A percentile compares a stretch with the other conserved stretches of the same genome.
These are phyloP conservation scores for Thryonomys swinderianus DNA, from an alignment of 2,113 vertebrate species.

Conservation along the genomic window DNA sequence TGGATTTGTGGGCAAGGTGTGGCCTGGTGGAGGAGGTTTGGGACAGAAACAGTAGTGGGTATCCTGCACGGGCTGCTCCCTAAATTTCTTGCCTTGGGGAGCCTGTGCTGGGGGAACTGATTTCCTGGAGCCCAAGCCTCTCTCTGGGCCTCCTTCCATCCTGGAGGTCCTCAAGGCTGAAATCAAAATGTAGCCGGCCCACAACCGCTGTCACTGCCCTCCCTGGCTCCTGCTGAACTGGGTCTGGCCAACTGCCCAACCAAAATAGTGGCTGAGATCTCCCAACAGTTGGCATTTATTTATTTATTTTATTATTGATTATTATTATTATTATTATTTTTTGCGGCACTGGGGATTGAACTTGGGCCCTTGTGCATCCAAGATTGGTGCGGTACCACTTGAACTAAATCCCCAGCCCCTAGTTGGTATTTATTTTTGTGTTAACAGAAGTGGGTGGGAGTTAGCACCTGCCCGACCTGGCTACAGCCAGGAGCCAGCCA, in stretches of 20 bases:
- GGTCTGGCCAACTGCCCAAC: constrained; percentile 34
- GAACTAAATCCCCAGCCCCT: too few species aligned
- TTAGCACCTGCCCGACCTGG: constrained; percentile 77
- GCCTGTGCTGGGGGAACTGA: not conserved
- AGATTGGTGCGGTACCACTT: too few species aligned
- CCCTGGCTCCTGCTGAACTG: not conserved
- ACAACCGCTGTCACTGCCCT: not conserved
- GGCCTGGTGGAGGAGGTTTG: not conserved
- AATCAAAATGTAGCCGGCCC: not conserved
- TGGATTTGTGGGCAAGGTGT: not conserved
- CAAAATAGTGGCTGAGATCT: constrained; percentile 64
- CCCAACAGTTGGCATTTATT: constrained; percentile 73
- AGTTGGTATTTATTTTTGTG: constrained; percentile 80
- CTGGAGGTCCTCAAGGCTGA: not conserved
- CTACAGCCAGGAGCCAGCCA: constrained; percentile 67
- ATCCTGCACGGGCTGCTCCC: not conserved
- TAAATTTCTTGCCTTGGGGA: not conserved
- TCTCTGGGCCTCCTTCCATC: not conserved
- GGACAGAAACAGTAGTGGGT: not conserved
- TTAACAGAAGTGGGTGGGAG: constrained; percentile 67
- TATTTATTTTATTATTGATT: too few species aligned
- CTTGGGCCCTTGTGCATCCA: too few species aligned
- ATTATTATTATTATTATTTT: too few species aligned
- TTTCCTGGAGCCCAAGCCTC: not conserved
- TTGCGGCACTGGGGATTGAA: too few species aligned